Conservation (phyloP, 2,797 vertebrate genomes). For the Trachurus trachurus region DNA sequence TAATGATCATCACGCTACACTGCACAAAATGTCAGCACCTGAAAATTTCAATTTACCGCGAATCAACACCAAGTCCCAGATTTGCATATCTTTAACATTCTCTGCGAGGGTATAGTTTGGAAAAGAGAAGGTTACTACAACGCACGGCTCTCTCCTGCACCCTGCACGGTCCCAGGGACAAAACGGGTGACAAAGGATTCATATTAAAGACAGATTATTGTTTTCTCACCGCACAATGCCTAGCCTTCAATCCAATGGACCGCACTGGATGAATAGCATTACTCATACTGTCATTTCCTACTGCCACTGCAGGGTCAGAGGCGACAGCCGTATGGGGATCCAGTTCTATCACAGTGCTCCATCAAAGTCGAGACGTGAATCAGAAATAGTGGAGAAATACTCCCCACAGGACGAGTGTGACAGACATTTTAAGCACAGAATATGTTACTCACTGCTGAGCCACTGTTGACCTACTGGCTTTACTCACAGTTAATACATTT, state of each 20-base stretch:
- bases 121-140: conserved; percentile 39
- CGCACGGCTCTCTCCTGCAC: neutral
- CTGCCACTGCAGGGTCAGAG: conserved; percentile 69
- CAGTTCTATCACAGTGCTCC: conserved; percentile 71
- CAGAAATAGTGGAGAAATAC: conserved; percentile 54
- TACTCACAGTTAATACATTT: conserved; percentile 5
- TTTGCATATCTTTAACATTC: conserved; percentile 64
- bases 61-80: conserved; percentile 32
- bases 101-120: conserved; percentile 19
- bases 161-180: conserved; percentile 34
- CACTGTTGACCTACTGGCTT: conserved; percentile 20
- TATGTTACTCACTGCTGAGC: conserved; percentile 28
- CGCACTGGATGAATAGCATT: conserved; percentile 79
- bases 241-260: conserved; percentile 72
- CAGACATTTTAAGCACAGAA: conserved; percentile 55
- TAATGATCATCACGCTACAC: conserved; percentile 45
- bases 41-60: conserved; percentile 47
- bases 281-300: conserved; percentile 74
- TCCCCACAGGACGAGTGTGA: conserved; percentile 57
- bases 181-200: conserved; percentile 69
- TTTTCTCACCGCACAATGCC: conserved; percentile 62
- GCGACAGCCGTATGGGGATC: conserved; percentile 62
- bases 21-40: conserved; percentile 65
- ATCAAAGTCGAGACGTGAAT: conserved; percentile 73
- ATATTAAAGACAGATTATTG: conserved; percentile 79